Evolutionary conservation across 2,888 invertebrate species (phyloP), one percentile per base, ranked within the genome.

Genomic region (Calliscelio sp.): DNA sequence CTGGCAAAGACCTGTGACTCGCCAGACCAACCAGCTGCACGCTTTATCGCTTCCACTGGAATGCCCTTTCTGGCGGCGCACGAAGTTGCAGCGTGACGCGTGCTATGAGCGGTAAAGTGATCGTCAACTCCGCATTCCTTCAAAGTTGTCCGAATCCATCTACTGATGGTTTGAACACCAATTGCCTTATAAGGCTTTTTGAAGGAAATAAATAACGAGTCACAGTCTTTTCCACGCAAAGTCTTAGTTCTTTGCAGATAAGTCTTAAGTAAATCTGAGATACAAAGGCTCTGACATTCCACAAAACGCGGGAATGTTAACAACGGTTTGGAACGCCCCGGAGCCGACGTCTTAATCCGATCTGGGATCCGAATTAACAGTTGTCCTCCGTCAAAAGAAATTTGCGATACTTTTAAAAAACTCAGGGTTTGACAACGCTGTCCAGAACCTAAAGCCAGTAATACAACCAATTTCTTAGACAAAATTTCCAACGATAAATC

Each of bases 401-500:
- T n/a, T n/a, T n/a, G n/a, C n/a, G n/a, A n/a, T n/a, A n/a, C n/a
- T n/a, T n/a, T n/a, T n/a, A n/a, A n/a, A n/a, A n/a, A n/a, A n/a
- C n/a, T n/a, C n/a, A n/a, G n/a, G n/a, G n/a, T n/a, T n/a, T n/a
- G n/a, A n/a, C n/a, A n/a, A n/a, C n/a, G n/a, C n/a, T n/a, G n/a
- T n/a, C n/a, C n/a, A n/a, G n/a, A n/a, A n/a, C n/a, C n/a, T n/a
- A n/a, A n/a, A n/a, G n/a, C n/a, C n/a, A n/a, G n/a, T n/a, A n/a
- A n/a, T n/a, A 82, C 66, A 2, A 65, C 80, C 14, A 87, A 46
- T 59, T 88, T 87, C 20, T 22, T 74, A 0, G 49, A 49, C 7
- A 74, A 7, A 8, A 16, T 44, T 25, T 75, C 75, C 11, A 75
- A 18, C 4, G n/a, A 7, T 3, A 44, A 16, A n/a, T 61, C 14